Evolutionary conservation across 2,797 vertebrate species (phyloP), one percentile per base, ranked within the genome.

Genomic region (Sebastes paucispinis): DNA sequence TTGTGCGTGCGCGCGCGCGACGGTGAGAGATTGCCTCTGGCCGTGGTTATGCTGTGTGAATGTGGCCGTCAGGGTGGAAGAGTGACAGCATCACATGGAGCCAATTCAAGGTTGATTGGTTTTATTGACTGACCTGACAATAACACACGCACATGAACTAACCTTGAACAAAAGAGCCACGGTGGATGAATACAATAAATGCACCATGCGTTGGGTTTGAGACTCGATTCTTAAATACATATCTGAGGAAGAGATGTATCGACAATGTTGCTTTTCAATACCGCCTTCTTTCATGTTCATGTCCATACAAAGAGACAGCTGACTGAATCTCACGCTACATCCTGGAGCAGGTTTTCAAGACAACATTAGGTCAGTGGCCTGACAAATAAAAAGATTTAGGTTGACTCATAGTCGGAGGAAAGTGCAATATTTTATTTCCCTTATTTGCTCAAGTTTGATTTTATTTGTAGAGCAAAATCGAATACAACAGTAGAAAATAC

Each of bases 121-220:
- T 91, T 79, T 89, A 88, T 93, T 75, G 90, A 93, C 71, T 87
- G 91, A 86, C 89, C 89, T 62, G 39, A 43, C 58, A 74, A 52
- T 75, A 79, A 52, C 66, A 24, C 69, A 80, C 18, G 1, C 74
- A 67, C 65, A 67, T 9, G 31, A 79, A 39, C 52, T 75, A 74
- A 83, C 87, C 79, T 85, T 83, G 73, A 82, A 80, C 79, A 59
- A 83, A 36, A 24, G 58, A 66, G 11, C 22, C 25, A 47, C 8
- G 2, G 12, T 31, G 47, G 24, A 63, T 47, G n/a, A 64, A 62
- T 16, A 29, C 22, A 62, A 13, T 29, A 58, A 71, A 50, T 8
- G 58, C 50, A 54, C 24, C 71, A 11, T 3, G 11, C 16, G 7
- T 32, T 0, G 16, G 20, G 29, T 59, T 54, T 34, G 8, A 73